Percentiles rank a stretch among this genome's conserved stretches.
Conservation (phyloP, 2,888 invertebrate genomes). For the Nymphalis polychloros region DNA sequence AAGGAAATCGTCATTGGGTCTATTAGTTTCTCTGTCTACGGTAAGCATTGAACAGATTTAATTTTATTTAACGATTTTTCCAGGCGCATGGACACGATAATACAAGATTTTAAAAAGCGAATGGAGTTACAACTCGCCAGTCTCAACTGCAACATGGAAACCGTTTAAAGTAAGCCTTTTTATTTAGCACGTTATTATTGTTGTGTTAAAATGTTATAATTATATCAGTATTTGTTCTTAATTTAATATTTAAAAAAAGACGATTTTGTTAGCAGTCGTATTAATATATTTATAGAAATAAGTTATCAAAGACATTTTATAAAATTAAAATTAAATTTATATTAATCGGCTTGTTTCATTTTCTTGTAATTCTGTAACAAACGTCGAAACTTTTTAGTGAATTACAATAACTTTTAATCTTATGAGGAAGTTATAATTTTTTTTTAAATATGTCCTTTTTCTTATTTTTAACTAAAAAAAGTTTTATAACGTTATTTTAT, state of each 20-base stretch:
- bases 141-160: constrained; percentile 78
- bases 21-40: too few relatives aligned
- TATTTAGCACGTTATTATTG: background rate
- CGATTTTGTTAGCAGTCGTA: background rate
- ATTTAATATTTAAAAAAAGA: background rate
- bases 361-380: constrained; percentile 57
- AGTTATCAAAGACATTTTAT: constrained; percentile 28
- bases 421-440: too few relatives aligned
- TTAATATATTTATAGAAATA: constrained; percentile 11
- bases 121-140: constrained; percentile 87
- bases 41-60: too few relatives aligned
- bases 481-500: background rate
- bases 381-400: background rate
- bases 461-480: background rate
- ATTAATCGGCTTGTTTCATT: constrained; percentile 41
- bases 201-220: background rate
- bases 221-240: constrained; percentile 6
- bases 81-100: constrained; percentile 83
- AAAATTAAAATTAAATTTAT: constrained; percentile 34
- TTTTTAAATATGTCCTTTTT: background rate
- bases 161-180: constrained; percentile 50
- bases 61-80: constrained; percentile 40
- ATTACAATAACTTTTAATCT: too few relatives aligned
- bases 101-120: constrained; percentile 83
- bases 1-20: too few relatives aligned